Percentiles rank a stretch among this genome's conserved stretches.
Conservation (phyloP, 2,888 invertebrate species). For the Agrochola circellaris region DNA sequence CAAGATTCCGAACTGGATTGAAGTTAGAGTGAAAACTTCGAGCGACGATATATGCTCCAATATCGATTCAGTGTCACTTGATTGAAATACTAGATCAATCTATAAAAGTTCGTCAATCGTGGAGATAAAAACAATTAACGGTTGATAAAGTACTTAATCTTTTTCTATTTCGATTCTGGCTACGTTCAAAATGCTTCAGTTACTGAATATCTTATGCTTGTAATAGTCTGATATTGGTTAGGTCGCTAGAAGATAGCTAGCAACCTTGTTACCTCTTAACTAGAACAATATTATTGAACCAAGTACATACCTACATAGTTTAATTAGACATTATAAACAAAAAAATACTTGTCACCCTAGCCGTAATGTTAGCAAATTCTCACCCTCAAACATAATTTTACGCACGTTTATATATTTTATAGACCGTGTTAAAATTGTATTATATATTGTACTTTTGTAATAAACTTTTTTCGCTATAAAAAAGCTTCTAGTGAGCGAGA, state of each 20-base stretch:
- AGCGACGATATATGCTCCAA: not conserved
- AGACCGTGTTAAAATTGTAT: not conserved
- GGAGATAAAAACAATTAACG: not conserved
- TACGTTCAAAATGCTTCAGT: slow-evolving; percentile 18
- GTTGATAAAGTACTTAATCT: slow-evolving; percentile 6
- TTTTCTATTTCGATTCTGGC: slow-evolving; percentile 12
- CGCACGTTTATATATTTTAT: too few species aligned
- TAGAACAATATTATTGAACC: slow-evolving; percentile 48
- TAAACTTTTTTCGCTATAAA: not conserved
- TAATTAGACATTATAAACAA: not conserved
- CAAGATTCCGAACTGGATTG: not conserved
- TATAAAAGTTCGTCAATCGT: not conserved
- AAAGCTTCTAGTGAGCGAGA: not conserved
- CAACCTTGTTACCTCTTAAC: slow-evolving; percentile 50
- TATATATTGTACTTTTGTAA: too few species aligned
- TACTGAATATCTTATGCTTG: slow-evolving; percentile 26
- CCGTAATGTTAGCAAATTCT: slow-evolving; percentile 13
- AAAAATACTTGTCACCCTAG: slow-evolving; percentile 17
- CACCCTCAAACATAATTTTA: not conserved
- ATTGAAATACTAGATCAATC: not conserved
- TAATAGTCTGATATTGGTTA: not conserved
- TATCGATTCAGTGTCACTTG: not conserved
- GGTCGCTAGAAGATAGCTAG: slow-evolving; percentile 57
- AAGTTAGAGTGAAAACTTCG: too few species aligned
- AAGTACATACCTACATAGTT: slow-evolving; percentile 20